These are phyloP conservation scores for Serranochromis macrocephalus DNA, from an alignment of 2,113 vertebrate genomes.

Conservation along the genomic window DNA sequence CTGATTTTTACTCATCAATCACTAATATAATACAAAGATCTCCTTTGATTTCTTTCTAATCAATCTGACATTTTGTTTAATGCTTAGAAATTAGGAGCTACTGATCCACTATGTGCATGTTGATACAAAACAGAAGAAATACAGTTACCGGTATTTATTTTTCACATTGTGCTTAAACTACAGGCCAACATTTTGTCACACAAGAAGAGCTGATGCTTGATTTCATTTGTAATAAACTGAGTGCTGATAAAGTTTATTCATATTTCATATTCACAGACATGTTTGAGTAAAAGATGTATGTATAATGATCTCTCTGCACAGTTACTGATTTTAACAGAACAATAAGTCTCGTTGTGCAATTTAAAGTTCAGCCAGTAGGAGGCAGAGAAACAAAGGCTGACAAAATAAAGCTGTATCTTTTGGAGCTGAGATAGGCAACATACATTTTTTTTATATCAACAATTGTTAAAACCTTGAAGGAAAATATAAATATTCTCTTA, in stretches of 20 bases:
- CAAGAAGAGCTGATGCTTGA: fast-evolving
- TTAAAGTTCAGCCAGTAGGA: neutral
- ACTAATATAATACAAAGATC: fast-evolving
- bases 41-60: neutral
- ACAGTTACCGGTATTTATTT: fast-evolving
- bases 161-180: fast-evolving
- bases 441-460: neutral
- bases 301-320: neutral
- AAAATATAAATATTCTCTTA: fast-evolving
- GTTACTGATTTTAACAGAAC: fast-evolving
- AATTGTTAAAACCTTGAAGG: fast-evolving
- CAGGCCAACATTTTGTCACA: fast-evolving
- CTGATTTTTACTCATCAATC: neutral
- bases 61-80: neutral
- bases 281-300: neutral
- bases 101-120: fast-evolving
- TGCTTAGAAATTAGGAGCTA: fast-evolving
- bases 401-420: fast-evolving
- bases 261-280: fast-evolving
- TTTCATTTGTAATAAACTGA: fast-evolving
- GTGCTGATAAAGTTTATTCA: neutral
- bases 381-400: neutral
- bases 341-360: fast-evolving
- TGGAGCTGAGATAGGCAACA: fast-evolving
- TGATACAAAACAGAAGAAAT: fast-evolving